phyloP scores from a whole-genome alignment of 2,797 vertebrate genomes.

The Dipus sagitta region DNA sequence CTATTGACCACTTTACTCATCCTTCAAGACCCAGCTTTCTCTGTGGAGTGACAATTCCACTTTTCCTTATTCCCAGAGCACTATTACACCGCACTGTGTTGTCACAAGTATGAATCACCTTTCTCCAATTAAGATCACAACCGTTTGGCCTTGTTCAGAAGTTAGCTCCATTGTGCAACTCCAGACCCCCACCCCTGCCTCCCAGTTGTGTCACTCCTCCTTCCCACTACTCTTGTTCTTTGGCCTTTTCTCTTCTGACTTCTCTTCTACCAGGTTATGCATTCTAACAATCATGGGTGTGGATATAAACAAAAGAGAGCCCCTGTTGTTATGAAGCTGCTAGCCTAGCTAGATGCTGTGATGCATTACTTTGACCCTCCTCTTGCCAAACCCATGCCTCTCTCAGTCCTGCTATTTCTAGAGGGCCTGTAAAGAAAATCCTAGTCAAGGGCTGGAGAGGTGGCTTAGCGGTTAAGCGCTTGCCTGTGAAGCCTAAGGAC shows the following conservation, averaged over 20 bases:
- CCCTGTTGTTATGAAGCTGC: background rate
- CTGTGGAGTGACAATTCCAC: background rate
- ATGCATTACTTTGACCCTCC: background rate
- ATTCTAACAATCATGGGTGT: constrained; percentile 19
- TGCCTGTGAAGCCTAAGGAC: too few relatives aligned
- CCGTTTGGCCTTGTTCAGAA: background rate
- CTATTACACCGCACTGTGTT: background rate
- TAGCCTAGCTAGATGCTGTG: background rate
- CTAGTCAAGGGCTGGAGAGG: background rate
- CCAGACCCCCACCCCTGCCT: background rate
- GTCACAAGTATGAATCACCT: background rate
- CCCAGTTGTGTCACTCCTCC: background rate
- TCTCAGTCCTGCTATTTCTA: background rate
- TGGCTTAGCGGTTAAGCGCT: too few relatives aligned
- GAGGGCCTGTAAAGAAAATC: constrained; percentile 52
- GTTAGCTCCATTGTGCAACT: background rate
- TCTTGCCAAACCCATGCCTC: background rate
- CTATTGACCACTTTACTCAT: background rate
- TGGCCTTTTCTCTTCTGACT: constrained; percentile 2
- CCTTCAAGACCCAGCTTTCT: background rate
- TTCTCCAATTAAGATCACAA: constrained; percentile 21
- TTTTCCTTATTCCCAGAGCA: background rate
- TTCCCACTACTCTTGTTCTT: background rate
- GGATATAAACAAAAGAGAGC: background rate
- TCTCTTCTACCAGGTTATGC: constrained; percentile 9